Conservation (phyloP, 2,888 invertebrate species). For the Oegoconia quadripuncta region DNA sequence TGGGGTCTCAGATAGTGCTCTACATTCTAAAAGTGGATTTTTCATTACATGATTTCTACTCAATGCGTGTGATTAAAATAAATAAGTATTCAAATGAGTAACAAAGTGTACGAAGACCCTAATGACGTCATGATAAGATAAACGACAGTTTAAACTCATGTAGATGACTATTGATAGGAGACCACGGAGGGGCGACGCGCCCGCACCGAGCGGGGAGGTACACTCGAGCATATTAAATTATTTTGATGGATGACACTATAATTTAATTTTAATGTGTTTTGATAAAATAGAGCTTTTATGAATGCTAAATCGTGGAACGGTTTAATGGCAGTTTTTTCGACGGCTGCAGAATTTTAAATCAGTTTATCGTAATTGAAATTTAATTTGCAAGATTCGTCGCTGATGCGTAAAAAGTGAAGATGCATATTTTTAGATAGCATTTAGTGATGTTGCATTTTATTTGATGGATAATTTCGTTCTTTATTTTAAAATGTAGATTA, state of each 20-base stretch:
- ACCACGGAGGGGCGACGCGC: slow-evolving; percentile 18
- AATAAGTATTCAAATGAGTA: slow-evolving; percentile 1
- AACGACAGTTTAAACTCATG: slow-evolving; percentile 59
- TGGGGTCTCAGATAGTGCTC: too few relatives aligned
- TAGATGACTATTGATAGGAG: slow-evolving; percentile 48
- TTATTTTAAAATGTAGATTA: too few relatives aligned
- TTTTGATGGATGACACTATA: slow-evolving; percentile 69
- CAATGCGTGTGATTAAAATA: neutral
- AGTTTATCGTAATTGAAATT: slow-evolving; percentile 25
- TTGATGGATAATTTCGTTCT: slow-evolving; percentile 27
- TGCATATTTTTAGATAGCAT: slow-evolving; percentile 22
- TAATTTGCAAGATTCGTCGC: slow-evolving; percentile 26
- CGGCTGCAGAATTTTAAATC: slow-evolving; percentile 23
- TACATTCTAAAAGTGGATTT: too few relatives aligned
- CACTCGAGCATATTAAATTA: slow-evolving; percentile 66
- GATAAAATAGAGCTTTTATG: slow-evolving; percentile 58
- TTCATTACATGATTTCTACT: too few relatives aligned
- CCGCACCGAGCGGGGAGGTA: slow-evolving; percentile 17
- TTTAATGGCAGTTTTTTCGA: slow-evolving; percentile 30
- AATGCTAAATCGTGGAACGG: slow-evolving; percentile 41
- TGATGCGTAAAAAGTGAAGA: slow-evolving; percentile 21
- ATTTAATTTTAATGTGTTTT: slow-evolving; percentile 75
- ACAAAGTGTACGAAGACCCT: slow-evolving; percentile 29
- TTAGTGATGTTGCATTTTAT: slow-evolving; percentile 23
- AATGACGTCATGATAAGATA: slow-evolving; percentile 63